A percentile compares a stretch with the other conserved stretches of the same genome.
phyloP scores from a whole-genome alignment of 2,888 invertebrate species.

The Lysandra bellargus region DNA sequence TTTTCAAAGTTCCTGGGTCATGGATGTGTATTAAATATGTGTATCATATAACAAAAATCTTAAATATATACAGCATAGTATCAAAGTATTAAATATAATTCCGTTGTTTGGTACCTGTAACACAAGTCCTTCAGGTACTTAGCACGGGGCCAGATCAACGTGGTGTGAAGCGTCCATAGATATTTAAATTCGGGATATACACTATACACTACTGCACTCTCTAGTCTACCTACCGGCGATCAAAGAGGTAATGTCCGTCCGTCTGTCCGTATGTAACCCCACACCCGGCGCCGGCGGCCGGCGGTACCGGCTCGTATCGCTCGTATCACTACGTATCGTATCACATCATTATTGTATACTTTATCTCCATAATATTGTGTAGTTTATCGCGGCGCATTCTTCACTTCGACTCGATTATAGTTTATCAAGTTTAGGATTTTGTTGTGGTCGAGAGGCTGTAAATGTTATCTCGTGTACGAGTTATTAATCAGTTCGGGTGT shows the following conservation, averaged over 20 bases:
- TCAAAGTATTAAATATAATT: too few relatives aligned
- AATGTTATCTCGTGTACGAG: constrained; percentile 10
- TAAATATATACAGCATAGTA: too few relatives aligned
- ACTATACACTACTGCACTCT: too few relatives aligned
- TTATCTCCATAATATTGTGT: constrained; percentile 4
- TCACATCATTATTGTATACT: neutral
- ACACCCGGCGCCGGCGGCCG: neutral
- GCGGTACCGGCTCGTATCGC: neutral
- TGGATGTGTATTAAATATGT: too few relatives aligned
- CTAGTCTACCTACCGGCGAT: neutral
- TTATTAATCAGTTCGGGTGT: neutral
- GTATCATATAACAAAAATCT: too few relatives aligned
- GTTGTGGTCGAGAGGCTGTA: neutral
- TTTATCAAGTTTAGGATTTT: constrained; percentile 3
- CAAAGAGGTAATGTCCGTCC: neutral
- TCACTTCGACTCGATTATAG: neutral
- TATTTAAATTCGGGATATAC: neutral
- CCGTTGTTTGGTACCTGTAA: too few relatives aligned
- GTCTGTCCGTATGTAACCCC: constrained; percentile 11
- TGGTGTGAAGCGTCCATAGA: too few relatives aligned
- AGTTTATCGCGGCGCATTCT: constrained; percentile 7
- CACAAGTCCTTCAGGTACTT: too few relatives aligned
- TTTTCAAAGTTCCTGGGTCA: too few relatives aligned
- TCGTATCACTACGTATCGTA: too few relatives aligned
- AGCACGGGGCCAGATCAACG: too few relatives aligned